phyloP scores from a whole-genome alignment of 2,113 vertebrate genomes.

The Zootoca vivipara region DNA sequence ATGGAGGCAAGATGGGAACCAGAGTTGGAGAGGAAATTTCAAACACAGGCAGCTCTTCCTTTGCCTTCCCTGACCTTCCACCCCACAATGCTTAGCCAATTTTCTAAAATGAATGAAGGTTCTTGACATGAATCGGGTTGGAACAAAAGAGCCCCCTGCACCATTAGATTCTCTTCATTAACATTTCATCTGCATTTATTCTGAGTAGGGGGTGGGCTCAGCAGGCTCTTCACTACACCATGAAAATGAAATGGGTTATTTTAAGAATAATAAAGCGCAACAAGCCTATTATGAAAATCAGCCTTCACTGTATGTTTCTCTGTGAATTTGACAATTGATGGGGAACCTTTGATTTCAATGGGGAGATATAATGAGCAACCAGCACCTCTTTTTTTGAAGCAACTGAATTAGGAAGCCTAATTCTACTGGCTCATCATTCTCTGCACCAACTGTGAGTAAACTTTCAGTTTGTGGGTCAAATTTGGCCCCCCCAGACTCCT shows the following conservation, averaged over 20 bases:
- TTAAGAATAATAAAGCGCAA: background rate
- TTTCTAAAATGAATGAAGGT: background rate
- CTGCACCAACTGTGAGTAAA: too few relatives aligned
- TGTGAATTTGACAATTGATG: too few relatives aligned
- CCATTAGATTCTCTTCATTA: background rate
- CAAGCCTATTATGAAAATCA: background rate
- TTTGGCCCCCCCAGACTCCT: too few relatives aligned
- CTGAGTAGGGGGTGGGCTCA: background rate
- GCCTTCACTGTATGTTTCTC: too few relatives aligned
- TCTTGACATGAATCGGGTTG: background rate
- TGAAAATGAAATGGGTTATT: background rate
- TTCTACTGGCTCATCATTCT: too few relatives aligned
- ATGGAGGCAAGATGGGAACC: background rate
- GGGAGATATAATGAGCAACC: too few relatives aligned
- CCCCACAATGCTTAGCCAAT: background rate
- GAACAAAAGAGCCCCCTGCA: background rate
- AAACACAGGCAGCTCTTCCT: background rate
- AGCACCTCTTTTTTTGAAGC: too few relatives aligned
- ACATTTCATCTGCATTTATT: background rate
- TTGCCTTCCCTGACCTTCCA: background rate
- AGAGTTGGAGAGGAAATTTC: conserved; percentile 38
- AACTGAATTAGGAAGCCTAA: too few relatives aligned
- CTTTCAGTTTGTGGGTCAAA: too few relatives aligned
- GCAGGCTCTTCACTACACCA: background rate
- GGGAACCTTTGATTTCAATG: too few relatives aligned